Base-by-base conservation (phyloP, 2,888 invertebrate species). In the Auanema freiburgensis region DNA sequence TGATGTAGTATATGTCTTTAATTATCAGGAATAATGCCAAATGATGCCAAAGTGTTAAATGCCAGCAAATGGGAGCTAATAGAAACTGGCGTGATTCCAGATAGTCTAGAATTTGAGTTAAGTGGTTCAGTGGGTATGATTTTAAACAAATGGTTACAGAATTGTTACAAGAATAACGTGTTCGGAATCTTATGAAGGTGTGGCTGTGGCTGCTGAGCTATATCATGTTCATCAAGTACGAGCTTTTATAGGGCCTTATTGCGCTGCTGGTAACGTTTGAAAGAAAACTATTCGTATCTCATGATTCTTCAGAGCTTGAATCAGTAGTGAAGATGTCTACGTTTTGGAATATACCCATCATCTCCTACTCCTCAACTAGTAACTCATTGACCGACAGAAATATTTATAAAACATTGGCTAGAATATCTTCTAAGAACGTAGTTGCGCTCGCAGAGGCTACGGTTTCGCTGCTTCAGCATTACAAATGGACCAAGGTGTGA, bases 241-340 rank as follows among this genome's bases (percentile, higher is more conserved):
- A 23, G 81, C 77, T 23, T 81, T 81, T 63, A 79, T 81, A 51
- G 81, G 81, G 40, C 81, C 81, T n/a, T 81, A 81, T 63, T 81
- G 81, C 63, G 68, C 73, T 46, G 67, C 77, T 52, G 78, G 78
- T 78, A 11, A 23, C 8, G 33, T 16, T 14, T 2, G 16, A 16
- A 11, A 55, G 33, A 40, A 50, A 16, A 2, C 2, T n/a, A 25
- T 33, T 33, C 3, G 3, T 33, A 33, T 5, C 8, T 33, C 33
- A n/a, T n/a, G 33, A 33, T 44, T 16, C 12, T 50, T 33, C 68
- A 67, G 81, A 81, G 67, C 57, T 81, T 68, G 81, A 81, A 54
- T 75, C 81, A 1, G 81, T 81, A n/a, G 73, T 77, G 5, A 81
- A 82, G 60, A 81, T 81, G 81, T 79, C 81, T 0, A 76, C 81